Conservation (phyloP, 2,113 vertebrate genomes). For the Ceyx margarethae region DNA sequence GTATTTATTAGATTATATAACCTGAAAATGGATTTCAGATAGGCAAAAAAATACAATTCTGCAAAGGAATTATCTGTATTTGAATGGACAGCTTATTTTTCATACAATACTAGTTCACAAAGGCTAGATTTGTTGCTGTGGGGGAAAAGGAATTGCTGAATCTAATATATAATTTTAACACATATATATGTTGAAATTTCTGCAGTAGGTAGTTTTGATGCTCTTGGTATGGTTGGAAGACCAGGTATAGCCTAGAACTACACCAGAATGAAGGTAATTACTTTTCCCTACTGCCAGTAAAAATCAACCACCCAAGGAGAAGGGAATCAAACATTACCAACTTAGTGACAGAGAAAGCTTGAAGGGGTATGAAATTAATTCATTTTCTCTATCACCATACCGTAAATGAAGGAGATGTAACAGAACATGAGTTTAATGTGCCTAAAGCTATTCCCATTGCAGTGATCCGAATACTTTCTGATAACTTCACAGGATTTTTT, state of each 20-base stretch:
- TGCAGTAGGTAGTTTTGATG: neutral
- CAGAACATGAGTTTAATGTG: neutral
- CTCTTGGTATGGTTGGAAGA: neutral
- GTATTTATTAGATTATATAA: conserved; percentile 13
- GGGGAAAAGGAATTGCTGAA: neutral
- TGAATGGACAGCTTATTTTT: neutral
- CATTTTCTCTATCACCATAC: neutral
- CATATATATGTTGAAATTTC: neutral
- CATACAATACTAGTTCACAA: neutral
- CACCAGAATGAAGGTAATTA: neutral
- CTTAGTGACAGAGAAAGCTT: neutral
- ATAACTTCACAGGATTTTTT: neutral
- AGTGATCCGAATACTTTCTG: neutral
- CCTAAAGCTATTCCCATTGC: neutral
- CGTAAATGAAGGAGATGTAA: neutral
- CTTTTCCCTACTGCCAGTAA: neutral
- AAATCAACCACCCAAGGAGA: conserved; percentile 26
- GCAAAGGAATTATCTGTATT: neutral
- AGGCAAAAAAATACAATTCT: neutral
- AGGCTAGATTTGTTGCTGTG: neutral
- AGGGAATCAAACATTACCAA: neutral
- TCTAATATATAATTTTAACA: neutral
- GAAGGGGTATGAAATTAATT: neutral
- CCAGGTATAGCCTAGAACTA: neutral
- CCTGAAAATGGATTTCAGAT: neutral